Percentiles rank a stretch among this genome's conserved stretches.
Conservation (phyloP, 2,797 vertebrate genomes). For the Lateolabrax maculatus region DNA sequence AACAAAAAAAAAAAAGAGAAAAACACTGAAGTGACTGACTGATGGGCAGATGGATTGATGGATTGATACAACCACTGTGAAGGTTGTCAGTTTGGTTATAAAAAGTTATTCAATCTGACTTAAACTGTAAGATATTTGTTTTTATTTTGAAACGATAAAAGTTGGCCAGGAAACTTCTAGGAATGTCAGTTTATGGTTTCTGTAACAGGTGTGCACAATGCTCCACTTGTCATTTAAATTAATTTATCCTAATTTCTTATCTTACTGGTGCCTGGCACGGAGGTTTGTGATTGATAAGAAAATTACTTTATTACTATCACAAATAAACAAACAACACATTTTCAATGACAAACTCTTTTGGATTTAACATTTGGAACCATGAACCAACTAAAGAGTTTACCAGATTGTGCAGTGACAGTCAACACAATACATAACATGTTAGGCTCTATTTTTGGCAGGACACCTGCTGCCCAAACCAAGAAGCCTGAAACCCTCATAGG, state of each 20-base stretch:
- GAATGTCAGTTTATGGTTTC: constrained; percentile 34
- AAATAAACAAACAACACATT: constrained; percentile 65
- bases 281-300: constrained; percentile 78
- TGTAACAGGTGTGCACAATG: constrained; percentile 22
- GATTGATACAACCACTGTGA: not conserved
- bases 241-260: constrained; percentile 65
- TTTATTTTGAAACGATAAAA: constrained; percentile 7
- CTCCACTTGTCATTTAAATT: constrained; percentile 29
- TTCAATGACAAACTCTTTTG: not conserved
- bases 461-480: constrained; percentile 2
- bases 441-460: not conserved
- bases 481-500: constrained; percentile 14
- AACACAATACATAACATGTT: constrained; percentile 5
- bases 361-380: not conserved
- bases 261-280: constrained; percentile 80
- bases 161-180: not conserved
- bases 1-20: too few species aligned
- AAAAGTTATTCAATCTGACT: not conserved
- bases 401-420: not conserved
- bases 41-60: not conserved
- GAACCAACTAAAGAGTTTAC: not conserved
- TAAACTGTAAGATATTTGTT: not conserved
- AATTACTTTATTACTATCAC: constrained; percentile 74
- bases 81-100: not conserved
- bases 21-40: not conserved